These are phyloP conservation scores for Liodrosophila aerea DNA, from an alignment of 2,888 invertebrate species.

Conservation along the genomic window DNA sequence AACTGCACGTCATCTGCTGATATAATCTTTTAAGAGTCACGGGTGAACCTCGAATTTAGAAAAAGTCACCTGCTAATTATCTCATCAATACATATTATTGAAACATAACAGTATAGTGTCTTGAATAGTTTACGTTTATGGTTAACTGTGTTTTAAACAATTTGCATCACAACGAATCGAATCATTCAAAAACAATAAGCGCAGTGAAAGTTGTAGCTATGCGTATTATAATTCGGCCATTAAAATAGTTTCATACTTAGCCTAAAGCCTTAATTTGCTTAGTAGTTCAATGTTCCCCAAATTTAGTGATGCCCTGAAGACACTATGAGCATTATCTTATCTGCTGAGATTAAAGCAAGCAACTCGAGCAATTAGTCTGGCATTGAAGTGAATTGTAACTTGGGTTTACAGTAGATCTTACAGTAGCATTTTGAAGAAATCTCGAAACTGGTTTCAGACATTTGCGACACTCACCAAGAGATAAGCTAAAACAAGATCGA, in stretches of 20 bases:
- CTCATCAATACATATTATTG: conserved; percentile 24
- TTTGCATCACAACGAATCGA: conserved; percentile 63
- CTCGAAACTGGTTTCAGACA: conserved; percentile 58
- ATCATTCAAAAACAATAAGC: conserved; percentile 40
- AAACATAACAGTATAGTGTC: conserved; percentile 37
- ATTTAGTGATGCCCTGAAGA: conserved; percentile 18
- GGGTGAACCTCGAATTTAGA: conserved; percentile 19
- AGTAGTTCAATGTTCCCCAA: background rate
- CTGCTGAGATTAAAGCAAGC: background rate
- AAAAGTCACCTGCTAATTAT: conserved; percentile 44
- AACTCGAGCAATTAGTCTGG: conserved; percentile 18
- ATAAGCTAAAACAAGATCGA: conserved; percentile 28
- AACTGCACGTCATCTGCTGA: conserved; percentile 10
- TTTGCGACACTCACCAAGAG: conserved; percentile 33
- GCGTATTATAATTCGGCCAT: conserved; percentile 49
- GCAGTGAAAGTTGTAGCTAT: conserved; percentile 63
- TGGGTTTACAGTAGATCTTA: conserved; percentile 12
- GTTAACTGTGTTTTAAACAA: conserved; percentile 45
- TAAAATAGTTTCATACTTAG: conserved; percentile 33
- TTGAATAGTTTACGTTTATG: conserved; percentile 43
- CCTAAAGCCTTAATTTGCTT: conserved; percentile 14
- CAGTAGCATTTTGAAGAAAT: conserved; percentile 37
- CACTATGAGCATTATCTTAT: background rate
- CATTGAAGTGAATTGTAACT: conserved; percentile 14
- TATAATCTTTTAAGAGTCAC: conserved; percentile 1